Percentiles rank a stretch among this genome's conserved stretches.
Conservation (phyloP, 1,140 invertebrate species). For the Hylyphantes graminicola region DNA sequence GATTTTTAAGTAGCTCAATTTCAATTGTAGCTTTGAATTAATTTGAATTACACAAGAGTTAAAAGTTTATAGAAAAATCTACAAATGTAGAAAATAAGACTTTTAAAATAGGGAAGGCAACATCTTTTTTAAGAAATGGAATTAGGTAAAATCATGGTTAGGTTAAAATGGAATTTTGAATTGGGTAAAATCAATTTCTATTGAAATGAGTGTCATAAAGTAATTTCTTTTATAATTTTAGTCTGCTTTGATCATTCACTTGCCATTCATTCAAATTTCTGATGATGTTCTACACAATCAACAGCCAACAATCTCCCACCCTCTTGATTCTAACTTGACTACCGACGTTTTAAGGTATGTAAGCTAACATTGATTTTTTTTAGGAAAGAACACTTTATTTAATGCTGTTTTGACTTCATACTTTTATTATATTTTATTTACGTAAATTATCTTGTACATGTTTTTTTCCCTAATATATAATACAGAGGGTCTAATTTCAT, state of each 20-base stretch:
- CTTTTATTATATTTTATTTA: neutral
- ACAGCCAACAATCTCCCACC: constrained; percentile 79
- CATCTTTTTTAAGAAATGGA: neutral
- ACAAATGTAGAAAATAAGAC: too few relatives aligned
- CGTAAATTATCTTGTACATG: too few relatives aligned
- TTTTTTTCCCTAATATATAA: too few relatives aligned
- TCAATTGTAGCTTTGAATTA: too few relatives aligned
- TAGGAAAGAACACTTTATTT: neutral
- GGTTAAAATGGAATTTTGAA: too few relatives aligned
- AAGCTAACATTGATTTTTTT: neutral
- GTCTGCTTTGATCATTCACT: constrained; percentile 95
- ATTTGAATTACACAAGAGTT: too few relatives aligned
- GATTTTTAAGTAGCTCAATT: too few relatives aligned
- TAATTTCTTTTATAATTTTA: constrained; percentile 65
- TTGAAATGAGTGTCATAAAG: neutral
- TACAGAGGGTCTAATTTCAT: too few relatives aligned
- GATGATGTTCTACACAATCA: constrained; percentile 80
- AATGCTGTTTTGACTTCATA: neutral
- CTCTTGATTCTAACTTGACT: constrained; percentile 91
- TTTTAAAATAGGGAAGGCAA: neutral
- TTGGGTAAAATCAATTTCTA: too few relatives aligned
- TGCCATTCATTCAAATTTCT: constrained; percentile 80
- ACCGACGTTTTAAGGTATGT: constrained; percentile 94
- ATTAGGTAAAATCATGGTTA: neutral
- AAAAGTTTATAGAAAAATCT: too few relatives aligned